Conservation (phyloP, 2,797 vertebrate species). For the Numenius phaeopus region DNA sequence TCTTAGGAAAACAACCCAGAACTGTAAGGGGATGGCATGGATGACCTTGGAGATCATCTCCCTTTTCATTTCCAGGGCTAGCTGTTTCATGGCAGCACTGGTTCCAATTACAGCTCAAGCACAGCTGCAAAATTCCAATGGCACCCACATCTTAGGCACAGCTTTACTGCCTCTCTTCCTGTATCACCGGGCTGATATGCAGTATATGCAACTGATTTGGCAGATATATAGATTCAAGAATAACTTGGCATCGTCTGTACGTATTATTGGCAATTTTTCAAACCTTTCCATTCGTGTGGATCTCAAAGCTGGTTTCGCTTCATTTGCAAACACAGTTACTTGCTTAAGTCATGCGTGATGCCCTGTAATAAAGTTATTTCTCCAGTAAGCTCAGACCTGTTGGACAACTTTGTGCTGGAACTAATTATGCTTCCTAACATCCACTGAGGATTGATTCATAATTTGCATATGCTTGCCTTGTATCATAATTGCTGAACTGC, state of each 20-base stretch:
- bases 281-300: background rate
- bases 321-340: slow-evolving; percentile 54
- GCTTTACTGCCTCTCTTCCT: slow-evolving; percentile 39
- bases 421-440: slow-evolving; percentile 23
- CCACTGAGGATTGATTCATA: background rate
- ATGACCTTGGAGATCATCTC: background rate
- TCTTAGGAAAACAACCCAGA: background rate
- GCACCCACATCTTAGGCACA: slow-evolving; percentile 52
- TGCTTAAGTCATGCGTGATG: slow-evolving; percentile 52
- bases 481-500: background rate
- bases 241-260: background rate
- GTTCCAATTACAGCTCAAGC: slow-evolving; percentile 43
- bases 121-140: slow-evolving; percentile 63
- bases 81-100: background rate
- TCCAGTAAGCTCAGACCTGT: slow-evolving; percentile 31
- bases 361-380: slow-evolving; percentile 47
- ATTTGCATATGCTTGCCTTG: slow-evolving; percentile 32
- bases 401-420: slow-evolving; percentile 44
- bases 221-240: slow-evolving; percentile 17
- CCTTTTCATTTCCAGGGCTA: background rate
- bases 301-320: slow-evolving; percentile 25
- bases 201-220: slow-evolving; percentile 60
- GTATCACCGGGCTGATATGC: slow-evolving; percentile 5
- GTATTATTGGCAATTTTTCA: slow-evolving; percentile 47
- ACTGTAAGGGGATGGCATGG: background rate